These are phyloP conservation scores for Phanerotoma sp. DNA, from an alignment of 2,888 invertebrate species.

Conservation along the genomic window DNA sequence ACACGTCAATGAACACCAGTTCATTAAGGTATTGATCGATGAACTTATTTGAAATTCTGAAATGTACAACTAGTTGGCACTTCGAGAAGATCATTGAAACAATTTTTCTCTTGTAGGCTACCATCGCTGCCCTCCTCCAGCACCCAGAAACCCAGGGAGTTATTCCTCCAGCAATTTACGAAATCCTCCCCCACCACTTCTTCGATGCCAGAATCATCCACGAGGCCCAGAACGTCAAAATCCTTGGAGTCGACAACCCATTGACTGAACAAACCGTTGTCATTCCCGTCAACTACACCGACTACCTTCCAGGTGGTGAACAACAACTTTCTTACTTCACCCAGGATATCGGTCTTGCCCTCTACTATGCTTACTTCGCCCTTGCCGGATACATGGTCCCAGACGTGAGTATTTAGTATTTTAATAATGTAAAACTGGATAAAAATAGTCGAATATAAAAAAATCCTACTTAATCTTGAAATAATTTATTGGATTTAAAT, in stretches of 20 bases:
- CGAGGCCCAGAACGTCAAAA: slow-evolving; percentile 61
- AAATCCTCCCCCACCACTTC: slow-evolving; percentile 73
- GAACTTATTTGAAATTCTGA: not conserved
- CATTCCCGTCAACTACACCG: slow-evolving; percentile 67
- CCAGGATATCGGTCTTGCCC: slow-evolving; percentile 69
- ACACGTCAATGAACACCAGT: slow-evolving; percentile 70
- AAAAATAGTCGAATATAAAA: no score
- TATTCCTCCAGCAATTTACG: slow-evolving; percentile 70
- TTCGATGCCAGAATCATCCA: slow-evolving; percentile 69
- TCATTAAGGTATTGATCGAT: slow-evolving; percentile 54
- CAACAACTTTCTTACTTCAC: slow-evolving; percentile 68
- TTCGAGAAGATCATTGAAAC: slow-evolving; percentile 16
- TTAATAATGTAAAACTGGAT: slow-evolving; percentile 39
- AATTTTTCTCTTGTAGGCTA: slow-evolving; percentile 58
- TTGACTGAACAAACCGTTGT: slow-evolving; percentile 58
- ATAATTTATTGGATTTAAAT: no score
- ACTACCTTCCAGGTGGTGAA: slow-evolving; percentile 59
- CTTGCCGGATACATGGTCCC: slow-evolving; percentile 60
- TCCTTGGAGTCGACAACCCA: slow-evolving; percentile 33
- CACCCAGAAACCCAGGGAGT: slow-evolving; percentile 67
- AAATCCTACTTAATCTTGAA: no score
- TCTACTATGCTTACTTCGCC: slow-evolving; percentile 66
- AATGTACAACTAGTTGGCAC: no score
- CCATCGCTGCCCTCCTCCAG: slow-evolving; percentile 65
- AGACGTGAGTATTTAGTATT: slow-evolving; percentile 33